These are phyloP conservation scores for Nomada flava DNA, from an alignment of 2,888 invertebrate species.

Conservation along the genomic window DNA sequence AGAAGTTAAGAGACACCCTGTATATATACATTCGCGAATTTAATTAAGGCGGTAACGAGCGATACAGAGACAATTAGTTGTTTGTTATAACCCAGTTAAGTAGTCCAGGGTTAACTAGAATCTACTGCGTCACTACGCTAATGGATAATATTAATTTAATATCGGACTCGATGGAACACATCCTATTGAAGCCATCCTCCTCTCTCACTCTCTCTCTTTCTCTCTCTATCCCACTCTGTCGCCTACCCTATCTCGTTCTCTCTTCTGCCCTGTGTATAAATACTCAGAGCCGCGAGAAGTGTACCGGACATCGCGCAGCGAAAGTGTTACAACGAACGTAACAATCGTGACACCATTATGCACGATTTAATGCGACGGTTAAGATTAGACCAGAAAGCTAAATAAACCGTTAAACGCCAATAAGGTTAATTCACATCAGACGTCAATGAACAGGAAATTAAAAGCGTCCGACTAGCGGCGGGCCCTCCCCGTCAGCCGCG, in stretches of 20 bases:
- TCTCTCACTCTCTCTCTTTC: neutral
- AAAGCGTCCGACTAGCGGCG: slow-evolving; percentile 51
- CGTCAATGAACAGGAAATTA: slow-evolving; percentile 66
- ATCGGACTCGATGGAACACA: slow-evolving; percentile 33
- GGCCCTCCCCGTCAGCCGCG: slow-evolving; percentile 21
- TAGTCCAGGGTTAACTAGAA: slow-evolving; percentile 36
- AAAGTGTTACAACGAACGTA: slow-evolving; percentile 61
- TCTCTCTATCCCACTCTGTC: neutral
- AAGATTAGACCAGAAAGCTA: slow-evolving; percentile 59
- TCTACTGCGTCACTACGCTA: slow-evolving; percentile 33
- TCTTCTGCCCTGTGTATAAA: slow-evolving; percentile 22
- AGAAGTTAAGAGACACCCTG: no score
- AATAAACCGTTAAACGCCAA: slow-evolving; percentile 64
- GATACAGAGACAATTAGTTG: slow-evolving; percentile 3
- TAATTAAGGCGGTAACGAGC: neutral
- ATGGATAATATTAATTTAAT: slow-evolving; percentile 55
- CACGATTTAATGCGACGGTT: slow-evolving; percentile 52
- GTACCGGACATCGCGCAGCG: slow-evolving; percentile 42
- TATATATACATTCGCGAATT: neutral
- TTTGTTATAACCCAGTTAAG: slow-evolving; percentile 4
- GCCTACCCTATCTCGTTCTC: neutral
- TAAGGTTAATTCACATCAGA: slow-evolving; percentile 65
- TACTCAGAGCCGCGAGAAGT: slow-evolving; percentile 34
- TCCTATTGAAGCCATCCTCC: slow-evolving; percentile 29
- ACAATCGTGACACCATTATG: slow-evolving; percentile 62